Conservation (phyloP, 2,797 vertebrate genomes). For the Amblyopsis hoosieri region DNA sequence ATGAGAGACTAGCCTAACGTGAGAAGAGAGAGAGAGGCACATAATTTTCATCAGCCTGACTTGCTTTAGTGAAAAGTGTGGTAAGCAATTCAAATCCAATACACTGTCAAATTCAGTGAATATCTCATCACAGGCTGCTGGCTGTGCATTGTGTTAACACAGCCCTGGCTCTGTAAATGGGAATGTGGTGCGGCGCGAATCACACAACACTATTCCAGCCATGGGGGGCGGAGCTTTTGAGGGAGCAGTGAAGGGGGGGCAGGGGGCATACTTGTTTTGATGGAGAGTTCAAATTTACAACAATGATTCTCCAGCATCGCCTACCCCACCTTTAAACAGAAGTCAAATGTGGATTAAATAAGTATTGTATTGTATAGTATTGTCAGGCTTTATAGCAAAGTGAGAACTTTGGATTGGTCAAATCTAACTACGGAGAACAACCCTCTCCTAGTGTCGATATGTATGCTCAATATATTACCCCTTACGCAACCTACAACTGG, state of each 20-base stretch:
- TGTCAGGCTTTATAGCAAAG: conserved; percentile 17
- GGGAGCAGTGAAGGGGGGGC: no score
- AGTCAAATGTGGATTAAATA: conserved; percentile 53
- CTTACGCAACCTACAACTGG: conserved; percentile 27
- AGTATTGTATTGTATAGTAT: not conserved
- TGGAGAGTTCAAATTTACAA: no score
- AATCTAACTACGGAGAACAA: conserved; percentile 46
- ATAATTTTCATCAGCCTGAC: conserved; percentile 66
- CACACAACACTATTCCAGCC: no score
- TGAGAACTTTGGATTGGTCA: conserved; percentile 45
- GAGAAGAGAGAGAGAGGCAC: conserved; percentile 74
- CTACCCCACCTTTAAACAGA: conserved; percentile 43
- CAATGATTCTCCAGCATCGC: not conserved
- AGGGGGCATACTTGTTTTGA: no score
- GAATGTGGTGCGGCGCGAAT: no score
- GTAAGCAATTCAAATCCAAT: no score
- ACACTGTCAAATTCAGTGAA: no score
- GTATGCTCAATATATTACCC: conserved; percentile 29
- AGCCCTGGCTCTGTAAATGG: no score
- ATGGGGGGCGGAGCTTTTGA: no score
- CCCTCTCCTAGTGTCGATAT: conserved; percentile 36
- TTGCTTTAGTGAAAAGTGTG: conserved; percentile 55
- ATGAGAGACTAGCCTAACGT: conserved; percentile 52
- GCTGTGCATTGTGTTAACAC: no score
- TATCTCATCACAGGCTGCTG: no score